A percentile compares a stretch with the other conserved stretches of the same genome.
Conservation (phyloP, 2,888 invertebrate genomes). For the Schizotus pectinicornis region DNA sequence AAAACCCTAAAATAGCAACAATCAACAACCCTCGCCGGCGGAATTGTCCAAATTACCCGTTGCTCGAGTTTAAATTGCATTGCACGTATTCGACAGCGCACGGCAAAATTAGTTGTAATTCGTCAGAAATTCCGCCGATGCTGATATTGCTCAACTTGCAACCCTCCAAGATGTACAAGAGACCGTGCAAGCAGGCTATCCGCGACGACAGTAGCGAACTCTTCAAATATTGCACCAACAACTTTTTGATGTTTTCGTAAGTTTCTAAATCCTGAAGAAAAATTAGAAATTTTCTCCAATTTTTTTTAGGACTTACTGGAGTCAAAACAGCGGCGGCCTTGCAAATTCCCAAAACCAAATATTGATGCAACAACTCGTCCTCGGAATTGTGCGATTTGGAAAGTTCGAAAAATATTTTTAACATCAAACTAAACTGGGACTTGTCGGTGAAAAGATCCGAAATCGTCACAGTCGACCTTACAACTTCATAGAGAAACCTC, state of each 20-base stretch:
- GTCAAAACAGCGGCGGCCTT: constrained; percentile 72
- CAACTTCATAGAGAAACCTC: constrained; percentile 63
- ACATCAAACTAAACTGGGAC: constrained; percentile 81
- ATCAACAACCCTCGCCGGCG: background rate
- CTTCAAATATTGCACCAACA: constrained; percentile 66
- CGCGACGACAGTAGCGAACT: constrained; percentile 68
- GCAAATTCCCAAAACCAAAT: constrained; percentile 70
- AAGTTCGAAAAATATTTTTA: constrained; percentile 71
- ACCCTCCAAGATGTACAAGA: constrained; percentile 71
- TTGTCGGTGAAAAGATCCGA: constrained; percentile 79
- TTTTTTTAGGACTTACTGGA: constrained; percentile 61
- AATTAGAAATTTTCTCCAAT: background rate
- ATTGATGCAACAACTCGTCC: constrained; percentile 78
- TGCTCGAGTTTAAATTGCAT: constrained; percentile 57
- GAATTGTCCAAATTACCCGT: constrained; percentile 47
- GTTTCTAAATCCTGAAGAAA: constrained; percentile 62
- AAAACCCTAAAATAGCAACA: constrained; percentile 41
- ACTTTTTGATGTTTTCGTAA: constrained; percentile 66
- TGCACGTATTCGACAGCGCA: constrained; percentile 63
- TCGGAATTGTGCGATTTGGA: constrained; percentile 72
- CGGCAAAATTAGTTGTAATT: constrained; percentile 61
- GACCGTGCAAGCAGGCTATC: constrained; percentile 69
- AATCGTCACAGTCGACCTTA: constrained; percentile 72
- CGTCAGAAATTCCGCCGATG: constrained; percentile 58
- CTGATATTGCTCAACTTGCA: constrained; percentile 59